A percentile compares a stretch with the other conserved stretches of the same genome.
These are phyloP conservation scores for Drosophila pseudoobscura DNA, from an alignment of 1,140 invertebrate genomes.

Conservation along the genomic window DNA sequence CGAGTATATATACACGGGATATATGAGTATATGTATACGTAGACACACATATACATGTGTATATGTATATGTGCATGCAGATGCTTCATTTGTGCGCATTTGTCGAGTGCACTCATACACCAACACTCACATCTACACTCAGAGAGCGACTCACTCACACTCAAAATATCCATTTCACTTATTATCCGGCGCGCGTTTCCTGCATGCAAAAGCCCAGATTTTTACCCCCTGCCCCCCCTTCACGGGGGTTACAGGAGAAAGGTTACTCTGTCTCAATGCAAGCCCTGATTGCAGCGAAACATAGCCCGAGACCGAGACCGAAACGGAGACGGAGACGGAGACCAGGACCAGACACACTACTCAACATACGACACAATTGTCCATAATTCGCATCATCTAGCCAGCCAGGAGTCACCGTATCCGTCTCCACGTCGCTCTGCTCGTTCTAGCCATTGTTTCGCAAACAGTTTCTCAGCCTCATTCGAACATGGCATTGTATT, in stretches of 20 bases:
- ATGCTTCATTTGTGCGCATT: constrained; percentile 68
- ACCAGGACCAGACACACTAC: constrained; percentile 25
- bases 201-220: constrained; percentile 32
- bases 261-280: constrained; percentile 43
- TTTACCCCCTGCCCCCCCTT: too few species aligned
- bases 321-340: too few species aligned
- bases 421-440: constrained; percentile 9
- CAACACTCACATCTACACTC: constrained; percentile 12
- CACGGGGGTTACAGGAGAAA: constrained; percentile 23
- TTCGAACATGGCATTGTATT: constrained; percentile 35
- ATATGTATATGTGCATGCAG: constrained; percentile 11
- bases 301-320: constrained; percentile 1
- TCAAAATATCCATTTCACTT: constrained; percentile 74
- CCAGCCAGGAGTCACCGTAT: constrained; percentile 10
- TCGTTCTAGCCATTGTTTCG: constrained; percentile 21
- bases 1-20: constrained; percentile 1
- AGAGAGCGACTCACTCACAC: constrained; percentile 20
- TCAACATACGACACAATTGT: constrained; percentile 41
- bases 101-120: constrained; percentile 57
- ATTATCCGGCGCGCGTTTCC: constrained; percentile 72
- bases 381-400: constrained; percentile 70
- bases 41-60: not conserved
- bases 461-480: constrained; percentile 12
- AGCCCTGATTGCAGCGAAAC: constrained; percentile 33
- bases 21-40: not conserved